A percentile compares a stretch with the other conserved stretches of the same genome.
Evolutionary conservation across 1,140 invertebrate species (phyloP).

Genomic region (Ceratina japonica): DNA sequence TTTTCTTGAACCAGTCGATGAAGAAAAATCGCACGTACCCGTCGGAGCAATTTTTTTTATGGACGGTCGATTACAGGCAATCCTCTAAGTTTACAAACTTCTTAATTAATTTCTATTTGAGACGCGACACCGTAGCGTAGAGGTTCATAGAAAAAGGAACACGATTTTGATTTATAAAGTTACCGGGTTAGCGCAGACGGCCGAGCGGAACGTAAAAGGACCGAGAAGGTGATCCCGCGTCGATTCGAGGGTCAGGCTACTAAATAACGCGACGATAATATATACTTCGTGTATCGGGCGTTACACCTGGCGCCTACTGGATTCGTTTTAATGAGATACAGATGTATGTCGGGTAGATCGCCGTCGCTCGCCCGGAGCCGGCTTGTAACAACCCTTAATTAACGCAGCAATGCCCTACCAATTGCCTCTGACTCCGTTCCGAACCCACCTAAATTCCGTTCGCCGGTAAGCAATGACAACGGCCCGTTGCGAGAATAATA

Average conservation of each 20-base stretch:
- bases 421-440: constrained; percentile 56
- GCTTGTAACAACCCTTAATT: constrained; percentile 70
- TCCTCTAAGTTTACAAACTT: background rate
- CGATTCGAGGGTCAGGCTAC: constrained; percentile 10
- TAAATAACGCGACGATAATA: constrained; percentile 48
- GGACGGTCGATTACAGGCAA: background rate
- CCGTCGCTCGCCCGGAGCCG: constrained; percentile 52
- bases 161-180: constrained; percentile 11
- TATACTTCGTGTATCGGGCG: constrained; percentile 7
- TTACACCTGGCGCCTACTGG: constrained; percentile 39
- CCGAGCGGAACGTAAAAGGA: background rate
- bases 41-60: constrained; percentile 2
- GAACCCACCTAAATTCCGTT: constrained; percentile 38
- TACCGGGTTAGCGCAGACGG: background rate
- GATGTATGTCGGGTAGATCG: constrained; percentile 53
- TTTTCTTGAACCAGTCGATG: background rate
- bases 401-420: constrained; percentile 66
- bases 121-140: background rate
- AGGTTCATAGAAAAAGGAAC: background rate
- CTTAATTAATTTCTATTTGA: constrained; percentile 22
- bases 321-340: constrained; percentile 71
- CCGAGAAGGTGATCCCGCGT: background rate
- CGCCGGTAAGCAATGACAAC: constrained; percentile 33
- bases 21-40: background rate
- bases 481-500: constrained; percentile 43